Conservation (phyloP, 2,113 vertebrate species). For the Percopsis transmontana region DNA sequence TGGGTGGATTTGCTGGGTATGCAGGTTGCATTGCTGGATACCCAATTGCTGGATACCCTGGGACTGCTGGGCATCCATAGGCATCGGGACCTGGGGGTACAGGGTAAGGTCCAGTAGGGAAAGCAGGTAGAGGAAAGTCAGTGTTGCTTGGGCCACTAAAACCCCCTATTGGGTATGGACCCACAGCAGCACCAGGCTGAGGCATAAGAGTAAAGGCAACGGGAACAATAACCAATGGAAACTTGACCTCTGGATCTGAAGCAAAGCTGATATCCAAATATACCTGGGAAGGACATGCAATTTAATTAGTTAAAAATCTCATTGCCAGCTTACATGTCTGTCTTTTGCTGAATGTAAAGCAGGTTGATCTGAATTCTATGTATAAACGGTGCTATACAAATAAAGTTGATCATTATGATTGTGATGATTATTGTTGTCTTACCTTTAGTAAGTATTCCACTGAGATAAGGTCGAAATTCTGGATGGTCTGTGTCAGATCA, state of each 20-base stretch:
- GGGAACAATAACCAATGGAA: conserved; percentile 67
- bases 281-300: conserved; percentile 53
- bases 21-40: conserved; percentile 27
- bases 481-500: conserved; percentile 30
- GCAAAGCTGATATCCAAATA: conserved; percentile 76
- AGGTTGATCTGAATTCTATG: not conserved
- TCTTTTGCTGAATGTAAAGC: not conserved
- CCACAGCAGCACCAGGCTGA: not conserved
- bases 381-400: not conserved
- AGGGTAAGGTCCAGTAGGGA: conserved; percentile 12
- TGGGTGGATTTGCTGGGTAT: conserved; percentile 17
- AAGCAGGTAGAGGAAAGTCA: conserved; percentile 38
- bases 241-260: conserved; percentile 61
- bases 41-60: not conserved
- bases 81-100: conserved; percentile 10
- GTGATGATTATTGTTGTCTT: not conserved
- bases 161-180: conserved; percentile 21
- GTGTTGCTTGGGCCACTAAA: conserved; percentile 33
- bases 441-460: conserved; percentile 74
- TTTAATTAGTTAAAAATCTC: not conserved
- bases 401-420: too few relatives aligned
- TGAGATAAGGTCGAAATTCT: conserved; percentile 66
- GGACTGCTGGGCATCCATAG: conserved; percentile 27
- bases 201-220: not conserved
- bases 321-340: not conserved